Base-by-base conservation (phyloP, 2,888 invertebrate genomes). In the Stenurella melanura region DNA sequence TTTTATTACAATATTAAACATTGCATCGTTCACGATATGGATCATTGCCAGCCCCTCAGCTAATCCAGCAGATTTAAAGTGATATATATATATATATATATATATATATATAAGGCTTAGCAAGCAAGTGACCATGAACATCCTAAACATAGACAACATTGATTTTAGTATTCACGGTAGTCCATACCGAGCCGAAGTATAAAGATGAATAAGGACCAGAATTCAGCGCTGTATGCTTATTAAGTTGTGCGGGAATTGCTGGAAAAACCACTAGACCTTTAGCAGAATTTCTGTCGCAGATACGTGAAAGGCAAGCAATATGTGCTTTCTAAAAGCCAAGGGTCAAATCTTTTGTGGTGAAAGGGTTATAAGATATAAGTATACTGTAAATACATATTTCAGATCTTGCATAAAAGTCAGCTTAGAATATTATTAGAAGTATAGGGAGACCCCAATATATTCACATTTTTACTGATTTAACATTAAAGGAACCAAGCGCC, bases 61-160 rank as follows among this genome's bases (percentile, higher is more conserved):
- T 81, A 84, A 84, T 83, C 79, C 68, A 73, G 74, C 73, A 78
- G 84, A 81, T 84, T 83, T 81, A 69, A 78, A 77, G 83, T 85
- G 84, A 86, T 85, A 83, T 84, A 86, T n/a, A n/a, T n/a, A n/a
- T n/a, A n/a, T n/a, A n/a, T n/a, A n/a, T n/a, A n/a, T 84, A 83
- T 79, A 77, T n/a, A n/a, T n/a, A n/a, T n/a, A n/a, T 84, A 83
- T 79, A 77, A 70, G 83, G 83, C 82, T 86, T 83, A 83, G 75
- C 61, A 76, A 79, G 76, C 82, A 82, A 84, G 82, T 85, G 85
- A 83, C 84, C 85, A 79, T 76, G 84, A 77, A 82, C 79, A 80
- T 70, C 77, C 80, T 81, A 80, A 82, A 83, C 83, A 82, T 78
- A 83, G 80, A 83, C 81, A 82, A 80, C 81, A 78, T 81, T 78